A percentile compares a stretch with the other conserved stretches of the same genome.
Conservation (phyloP, 2,113 vertebrate genomes). For the Aix galericulata region DNA sequence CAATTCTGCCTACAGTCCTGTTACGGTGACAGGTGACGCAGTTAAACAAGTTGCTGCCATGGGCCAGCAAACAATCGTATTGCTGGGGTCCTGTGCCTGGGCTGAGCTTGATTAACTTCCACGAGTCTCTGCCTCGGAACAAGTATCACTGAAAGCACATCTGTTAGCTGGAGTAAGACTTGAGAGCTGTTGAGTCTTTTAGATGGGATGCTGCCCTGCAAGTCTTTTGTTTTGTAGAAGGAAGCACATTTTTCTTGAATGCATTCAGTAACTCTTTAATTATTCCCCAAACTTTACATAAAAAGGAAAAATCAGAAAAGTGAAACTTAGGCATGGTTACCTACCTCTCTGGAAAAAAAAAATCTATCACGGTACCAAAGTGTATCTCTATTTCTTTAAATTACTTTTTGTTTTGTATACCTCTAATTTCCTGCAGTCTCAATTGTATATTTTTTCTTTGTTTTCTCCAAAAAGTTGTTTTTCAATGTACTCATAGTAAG, state of each 20-base stretch:
- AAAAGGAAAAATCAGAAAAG: not conserved
- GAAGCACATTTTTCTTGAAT: not conserved
- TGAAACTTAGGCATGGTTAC: not conserved
- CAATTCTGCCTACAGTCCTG: not conserved
- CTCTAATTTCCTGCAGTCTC: not conserved
- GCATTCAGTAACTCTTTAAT: not conserved
- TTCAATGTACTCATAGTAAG: not conserved
- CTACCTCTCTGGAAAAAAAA: not conserved
- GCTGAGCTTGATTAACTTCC: not conserved
- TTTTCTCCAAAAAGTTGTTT: not conserved
- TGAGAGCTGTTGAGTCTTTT: not conserved
- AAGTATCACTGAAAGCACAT: not conserved
- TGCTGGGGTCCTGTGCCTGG: not conserved
- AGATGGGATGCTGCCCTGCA: accelerated
- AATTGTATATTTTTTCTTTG: not conserved
- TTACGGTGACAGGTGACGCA: not conserved
- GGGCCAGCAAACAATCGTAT: not conserved
- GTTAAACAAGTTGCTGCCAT: not conserved
- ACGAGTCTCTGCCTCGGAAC: not conserved
- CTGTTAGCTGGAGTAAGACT: not conserved
- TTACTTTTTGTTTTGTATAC: not conserved
- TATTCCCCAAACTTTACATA: not conserved
- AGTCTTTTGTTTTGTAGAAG: not conserved
- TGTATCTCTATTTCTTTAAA: not conserved
- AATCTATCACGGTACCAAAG: not conserved